Percentiles rank a stretch among this genome's conserved stretches.
Conservation (phyloP, 2,113 vertebrate genomes). For the Perca schrenkii region DNA sequence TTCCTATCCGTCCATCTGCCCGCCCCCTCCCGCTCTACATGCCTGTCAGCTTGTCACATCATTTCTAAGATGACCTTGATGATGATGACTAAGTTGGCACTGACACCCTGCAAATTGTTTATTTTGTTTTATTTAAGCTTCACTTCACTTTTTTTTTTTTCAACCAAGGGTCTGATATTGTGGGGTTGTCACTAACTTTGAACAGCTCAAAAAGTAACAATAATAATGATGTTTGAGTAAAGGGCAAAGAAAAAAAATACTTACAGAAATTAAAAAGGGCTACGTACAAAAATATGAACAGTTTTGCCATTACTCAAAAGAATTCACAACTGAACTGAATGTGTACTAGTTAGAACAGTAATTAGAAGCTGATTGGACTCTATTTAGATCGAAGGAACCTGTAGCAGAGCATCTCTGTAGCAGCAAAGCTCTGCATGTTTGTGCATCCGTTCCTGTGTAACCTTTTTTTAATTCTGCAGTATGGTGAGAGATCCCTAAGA, state of each 20-base stretch:
- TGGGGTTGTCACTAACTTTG: neutral
- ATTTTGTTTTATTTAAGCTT: too few relatives aligned
- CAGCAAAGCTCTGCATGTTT: neutral
- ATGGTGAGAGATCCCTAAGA: neutral
- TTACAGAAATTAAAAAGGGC: too few relatives aligned
- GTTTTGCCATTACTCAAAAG: too few relatives aligned
- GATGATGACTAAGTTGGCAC: neutral
- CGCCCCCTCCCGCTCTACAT: neutral
- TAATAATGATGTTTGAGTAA: neutral
- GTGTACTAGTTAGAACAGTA: neutral
- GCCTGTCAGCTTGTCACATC: constrained; percentile 25
- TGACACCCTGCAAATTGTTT: neutral
- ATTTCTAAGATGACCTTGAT: constrained; percentile 7
- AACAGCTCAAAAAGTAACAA: neutral
- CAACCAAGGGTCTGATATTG: too few relatives aligned
- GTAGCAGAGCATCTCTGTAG: neutral
- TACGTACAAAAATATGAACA: too few relatives aligned
- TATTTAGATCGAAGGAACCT: neutral
- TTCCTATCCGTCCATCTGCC: constrained; percentile 33
- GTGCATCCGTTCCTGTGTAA: neutral
- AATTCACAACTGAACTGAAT: too few relatives aligned
- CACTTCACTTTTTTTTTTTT: neutral
- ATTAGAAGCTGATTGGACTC: neutral
- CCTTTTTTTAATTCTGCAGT: too few relatives aligned
- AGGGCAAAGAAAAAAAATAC: too few relatives aligned